Percentiles rank a stretch among this genome's conserved stretches.
These are phyloP conservation scores for Carcharodon carcharias DNA, from an alignment of 2,797 vertebrate genomes.

Conservation along the genomic window DNA sequence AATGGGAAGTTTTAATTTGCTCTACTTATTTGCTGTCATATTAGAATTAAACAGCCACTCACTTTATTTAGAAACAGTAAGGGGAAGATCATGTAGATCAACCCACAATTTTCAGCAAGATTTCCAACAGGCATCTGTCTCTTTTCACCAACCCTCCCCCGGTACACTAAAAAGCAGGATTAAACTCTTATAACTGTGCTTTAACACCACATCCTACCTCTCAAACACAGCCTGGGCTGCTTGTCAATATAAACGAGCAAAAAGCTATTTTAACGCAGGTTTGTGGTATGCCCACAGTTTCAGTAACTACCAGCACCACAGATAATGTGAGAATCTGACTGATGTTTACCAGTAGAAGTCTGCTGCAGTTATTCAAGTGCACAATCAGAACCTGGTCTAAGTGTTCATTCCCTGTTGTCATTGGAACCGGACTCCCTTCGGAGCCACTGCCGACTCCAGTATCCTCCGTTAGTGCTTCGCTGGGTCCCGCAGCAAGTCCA, in stretches of 20 bases:
- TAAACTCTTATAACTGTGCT: neutral
- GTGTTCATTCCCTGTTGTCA: slow-evolving; percentile 70
- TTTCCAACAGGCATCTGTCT: neutral
- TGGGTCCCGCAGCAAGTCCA: slow-evolving; percentile 41
- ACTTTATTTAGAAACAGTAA: neutral
- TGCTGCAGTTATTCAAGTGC: slow-evolving; percentile 77
- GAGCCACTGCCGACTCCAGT: slow-evolving; percentile 49
- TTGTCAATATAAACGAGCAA: neutral
- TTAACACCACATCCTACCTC: neutral
- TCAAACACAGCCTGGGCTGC: neutral
- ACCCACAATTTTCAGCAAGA: neutral
- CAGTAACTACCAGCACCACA: neutral
- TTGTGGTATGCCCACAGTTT: neutral
- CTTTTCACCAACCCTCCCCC: neutral
- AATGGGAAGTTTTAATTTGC: neutral
- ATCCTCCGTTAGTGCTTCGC: slow-evolving; percentile 32
- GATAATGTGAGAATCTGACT: neutral
- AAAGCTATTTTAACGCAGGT: neutral
- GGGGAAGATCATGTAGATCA: neutral
- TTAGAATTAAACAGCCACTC: neutral
- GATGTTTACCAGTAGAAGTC: slow-evolving; percentile 75
- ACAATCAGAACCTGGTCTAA: slow-evolving; percentile 74
- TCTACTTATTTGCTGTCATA: neutral
- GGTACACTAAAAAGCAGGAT: neutral
- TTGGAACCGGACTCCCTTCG: slow-evolving; percentile 56